phyloP scores from a whole-genome alignment of 2,888 invertebrate genomes.

The Diplolepis rosae region DNA sequence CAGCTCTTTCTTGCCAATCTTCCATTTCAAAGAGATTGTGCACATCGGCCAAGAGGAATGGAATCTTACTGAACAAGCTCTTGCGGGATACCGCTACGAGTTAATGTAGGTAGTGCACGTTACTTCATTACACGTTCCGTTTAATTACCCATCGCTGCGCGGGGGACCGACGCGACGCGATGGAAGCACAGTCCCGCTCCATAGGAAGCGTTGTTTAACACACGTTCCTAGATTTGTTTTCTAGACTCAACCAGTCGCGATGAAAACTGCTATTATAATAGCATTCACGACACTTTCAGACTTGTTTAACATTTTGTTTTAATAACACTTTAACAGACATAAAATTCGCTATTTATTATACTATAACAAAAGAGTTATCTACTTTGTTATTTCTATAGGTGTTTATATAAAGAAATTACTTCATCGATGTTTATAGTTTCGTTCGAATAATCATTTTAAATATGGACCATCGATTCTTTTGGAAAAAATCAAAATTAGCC shows the following conservation, averaged over 20 bases:
- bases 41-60: constrained; percentile 57
- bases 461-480: no score
- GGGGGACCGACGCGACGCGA: constrained; percentile 13
- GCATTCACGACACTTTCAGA: constrained; percentile 7
- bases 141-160: constrained; percentile 54
- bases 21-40: constrained; percentile 48
- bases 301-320: constrained; percentile 8
- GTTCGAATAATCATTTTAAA: no score
- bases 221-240: neutral
- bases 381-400: neutral
- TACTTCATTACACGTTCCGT: constrained; percentile 63
- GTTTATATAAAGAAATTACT: neutral
- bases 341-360: no score
- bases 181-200: constrained; percentile 19
- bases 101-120: constrained; percentile 53
- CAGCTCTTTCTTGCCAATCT: constrained; percentile 35
- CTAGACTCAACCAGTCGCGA: neutral
- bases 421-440: neutral
- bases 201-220: constrained; percentile 21
- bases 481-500: no score
- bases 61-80: constrained; percentile 63
- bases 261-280: constrained; percentile 13
- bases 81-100: constrained; percentile 61
- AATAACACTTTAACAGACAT: constrained; percentile 1
- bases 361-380: no score